Conservation (phyloP, 1,140 invertebrate species). For the Phortica variegata region DNA sequence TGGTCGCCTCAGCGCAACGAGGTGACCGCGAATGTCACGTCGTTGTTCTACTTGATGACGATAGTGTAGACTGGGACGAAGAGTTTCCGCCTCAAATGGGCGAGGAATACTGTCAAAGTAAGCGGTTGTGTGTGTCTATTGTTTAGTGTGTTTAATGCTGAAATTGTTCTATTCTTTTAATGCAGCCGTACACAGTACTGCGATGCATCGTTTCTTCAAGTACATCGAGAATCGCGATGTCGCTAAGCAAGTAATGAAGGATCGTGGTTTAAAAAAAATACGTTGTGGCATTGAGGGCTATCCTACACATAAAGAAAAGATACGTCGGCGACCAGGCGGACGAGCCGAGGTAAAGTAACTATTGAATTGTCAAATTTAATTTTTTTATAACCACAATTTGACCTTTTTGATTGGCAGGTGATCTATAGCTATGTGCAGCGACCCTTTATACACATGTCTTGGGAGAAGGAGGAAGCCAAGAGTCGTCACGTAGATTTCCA, state of each 20-base stretch:
- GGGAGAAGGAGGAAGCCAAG: conserved; percentile 99
- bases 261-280: conserved; percentile 97
- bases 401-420: no score
- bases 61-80: conserved; percentile 97
- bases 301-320: conserved; percentile 98
- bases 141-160: neutral
- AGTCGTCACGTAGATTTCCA: conserved; percentile 99
- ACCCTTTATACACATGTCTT: conserved; percentile 99
- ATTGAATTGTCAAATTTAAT: neutral
- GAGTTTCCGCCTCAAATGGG: conserved; percentile 99
- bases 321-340: conserved; percentile 86
- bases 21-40: conserved; percentile 89
- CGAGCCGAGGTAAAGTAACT: conserved; percentile 79
- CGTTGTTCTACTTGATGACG: conserved; percentile 93
- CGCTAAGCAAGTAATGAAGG: conserved; percentile 98
- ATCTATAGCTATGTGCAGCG: conserved; percentile 99
- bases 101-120: conserved; percentile 95
- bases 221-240: conserved; percentile 99
- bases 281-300: conserved; percentile 99
- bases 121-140: conserved; percentile 31
- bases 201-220: conserved; percentile 97
- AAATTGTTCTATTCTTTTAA: no score
- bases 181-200: conserved; percentile 80
- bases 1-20: conserved; percentile 92
- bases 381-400: conserved; percentile 1